Evolutionary conservation across 2,797 vertebrate genomes (phyloP), one percentile per base, ranked within the genome.

Genomic region (Lithobates sylvaticus): DNA sequence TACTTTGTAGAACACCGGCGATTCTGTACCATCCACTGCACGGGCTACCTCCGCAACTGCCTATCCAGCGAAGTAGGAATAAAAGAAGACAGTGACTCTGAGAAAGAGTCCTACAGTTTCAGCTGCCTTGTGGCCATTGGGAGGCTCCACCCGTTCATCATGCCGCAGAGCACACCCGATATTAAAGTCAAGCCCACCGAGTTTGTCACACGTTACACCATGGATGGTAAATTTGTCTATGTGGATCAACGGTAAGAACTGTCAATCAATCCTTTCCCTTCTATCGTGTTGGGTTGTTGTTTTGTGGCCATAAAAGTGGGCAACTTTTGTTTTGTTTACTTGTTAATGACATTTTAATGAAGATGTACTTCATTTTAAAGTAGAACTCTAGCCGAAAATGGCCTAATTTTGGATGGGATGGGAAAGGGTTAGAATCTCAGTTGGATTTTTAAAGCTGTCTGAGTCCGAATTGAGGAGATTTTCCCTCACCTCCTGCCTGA

Each of bases 211-310:
- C 96, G 97, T 69, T 98, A 95, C 87, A 95, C 97, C 90, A 95
- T 97, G 94, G 98, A 99, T 84, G 98, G 98, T 61, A 98, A 98
- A 91, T 98, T 99, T 93, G 96, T 97, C 90, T 99, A 97, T 86
- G 97, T 99, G 76, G 98, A 99, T 94, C 98, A 99, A 90, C 95
- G 97, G 98, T 99, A 92, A 94, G 88, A 18, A 85, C 9, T 64
- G 1, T 27, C 12, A 26, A 21, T n/a, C 10, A 21, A 12, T n/a
- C 1, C 21, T 3, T n/a, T 5, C n/a, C 23, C 1, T 1, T 61
- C 44, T 47, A 3, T 13, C 9, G 12, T 12, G 10, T 44, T 50
- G 3, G 12, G 47, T 16, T 50, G 15, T 50, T 50, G 47, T 50
- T 50, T 50, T 50, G 15, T 50, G 42, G 9, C 1, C 2, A 10